Base-by-base conservation (phyloP, 2,888 invertebrate genomes). In the Nycteola revayana region DNA sequence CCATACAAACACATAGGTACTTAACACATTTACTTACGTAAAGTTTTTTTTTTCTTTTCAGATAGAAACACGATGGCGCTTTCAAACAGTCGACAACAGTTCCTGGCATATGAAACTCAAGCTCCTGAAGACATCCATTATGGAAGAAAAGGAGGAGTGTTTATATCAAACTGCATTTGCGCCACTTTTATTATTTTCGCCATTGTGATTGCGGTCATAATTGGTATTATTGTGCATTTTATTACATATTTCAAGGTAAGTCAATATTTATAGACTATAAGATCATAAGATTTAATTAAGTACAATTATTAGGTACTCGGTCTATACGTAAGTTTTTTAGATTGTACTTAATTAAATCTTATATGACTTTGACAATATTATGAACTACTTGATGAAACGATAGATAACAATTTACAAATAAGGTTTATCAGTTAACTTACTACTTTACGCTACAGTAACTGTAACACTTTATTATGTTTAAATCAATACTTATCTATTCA, bases 141-240 rank as follows among this genome's bases (percentile, higher is more conserved):
- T 62, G 88, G 88, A 42, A 78, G 91, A 47, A 88, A 83, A 42
- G 92, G 92, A 7, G 93, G 93, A 21, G 85, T 92, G 50, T 93
- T 92, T 60, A 82, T 93, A 10, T 90, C 91, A 23, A 90, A 90
- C 37, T 92, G 91, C 57, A 90, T 91, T n/a, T 90, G 91, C 49
- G 65, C 89, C 10, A 64, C 65, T 23, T 79, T 83, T 32, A 55
- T 89, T 2, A 48, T 88, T 11, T 66, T 75, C 17, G 78, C 86
- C 1, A 62, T 83, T 1, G 27, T 82, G 1, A 50, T 77, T 5
- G 82, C 84, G 22, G 64, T 69, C 7, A 62, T 85, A 25, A 82
- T 86, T 7, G 89, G 88, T 20, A 66, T 83, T 31, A 75, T 88
- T 35, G 82, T 84, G 7, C 85, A 88, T 59, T 86, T 82, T 52